These are phyloP conservation scores for Cyaniris semiargus DNA, from an alignment of 2,888 invertebrate species.

Conservation along the genomic window DNA sequence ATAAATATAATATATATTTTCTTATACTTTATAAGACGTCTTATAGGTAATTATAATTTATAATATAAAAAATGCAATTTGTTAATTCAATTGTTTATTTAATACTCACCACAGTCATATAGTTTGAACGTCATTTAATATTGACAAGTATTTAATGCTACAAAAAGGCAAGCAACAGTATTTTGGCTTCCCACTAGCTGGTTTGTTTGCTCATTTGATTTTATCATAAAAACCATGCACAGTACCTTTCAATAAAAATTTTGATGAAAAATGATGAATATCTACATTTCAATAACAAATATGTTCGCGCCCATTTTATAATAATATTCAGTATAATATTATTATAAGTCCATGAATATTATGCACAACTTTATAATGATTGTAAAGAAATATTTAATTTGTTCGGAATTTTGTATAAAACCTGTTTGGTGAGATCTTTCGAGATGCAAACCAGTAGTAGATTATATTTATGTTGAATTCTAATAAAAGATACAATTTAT, in stretches of 20 bases:
- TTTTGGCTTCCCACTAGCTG: too few relatives aligned
- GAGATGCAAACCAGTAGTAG: not conserved
- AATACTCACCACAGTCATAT: not conserved
- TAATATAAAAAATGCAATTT: not conserved
- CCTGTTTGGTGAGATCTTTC: not conserved
- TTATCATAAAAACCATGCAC: too few relatives aligned
- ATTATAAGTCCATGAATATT: not conserved
- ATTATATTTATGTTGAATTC: slow-evolving; percentile 19
- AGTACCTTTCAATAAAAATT: too few relatives aligned
- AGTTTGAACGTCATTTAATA: not conserved
- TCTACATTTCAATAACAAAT: not conserved
- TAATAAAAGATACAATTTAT: not conserved
- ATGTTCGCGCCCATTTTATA: too few relatives aligned
- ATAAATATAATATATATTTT: too few relatives aligned
- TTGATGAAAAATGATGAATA: too few relatives aligned
- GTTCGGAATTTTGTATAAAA: slow-evolving; percentile 5
- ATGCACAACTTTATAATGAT: not conserved
- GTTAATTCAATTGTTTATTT: not conserved
- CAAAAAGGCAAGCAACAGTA: too few relatives aligned
- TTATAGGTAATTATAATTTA: not conserved
- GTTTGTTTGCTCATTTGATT: too few relatives aligned
- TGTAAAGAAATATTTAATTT: not conserved
- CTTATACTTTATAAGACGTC: not conserved
- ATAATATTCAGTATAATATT: not conserved
- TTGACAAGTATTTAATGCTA: too few relatives aligned